Percentiles rank a stretch among this genome's conserved stretches.
phyloP scores from a whole-genome alignment of 1,140 invertebrate genomes.

The Brachionus asplanchnoidis region DNA sequence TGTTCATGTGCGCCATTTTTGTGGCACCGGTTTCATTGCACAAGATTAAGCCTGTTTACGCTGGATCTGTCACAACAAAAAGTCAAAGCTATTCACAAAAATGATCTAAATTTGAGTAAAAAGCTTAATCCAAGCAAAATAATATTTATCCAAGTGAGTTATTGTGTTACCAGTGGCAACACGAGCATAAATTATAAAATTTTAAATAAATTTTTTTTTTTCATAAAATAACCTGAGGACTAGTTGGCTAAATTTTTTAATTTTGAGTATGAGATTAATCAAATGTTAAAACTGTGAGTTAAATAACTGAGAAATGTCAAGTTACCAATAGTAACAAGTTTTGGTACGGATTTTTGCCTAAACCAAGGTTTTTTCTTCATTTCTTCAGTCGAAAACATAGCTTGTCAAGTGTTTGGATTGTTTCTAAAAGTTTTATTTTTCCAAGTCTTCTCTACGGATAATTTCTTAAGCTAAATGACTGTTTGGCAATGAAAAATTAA shows the following conservation, averaged over 20 bases:
- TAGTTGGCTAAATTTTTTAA: background rate
- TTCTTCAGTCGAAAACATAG: background rate
- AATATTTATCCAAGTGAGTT: background rate
- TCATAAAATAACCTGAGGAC: background rate
- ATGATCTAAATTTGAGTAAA: background rate
- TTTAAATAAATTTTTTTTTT: background rate
- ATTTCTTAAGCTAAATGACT: no score
- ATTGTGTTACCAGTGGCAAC: background rate
- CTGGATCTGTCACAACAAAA: background rate
- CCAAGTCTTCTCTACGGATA: no score
- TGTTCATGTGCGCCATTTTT: background rate
- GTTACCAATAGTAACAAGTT: background rate
- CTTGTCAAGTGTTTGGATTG: background rate
- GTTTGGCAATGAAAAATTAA: no score
- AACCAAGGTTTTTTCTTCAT: background rate
- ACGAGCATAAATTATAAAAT: background rate
- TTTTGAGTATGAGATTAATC: background rate
- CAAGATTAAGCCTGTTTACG: background rate
- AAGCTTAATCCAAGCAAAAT: background rate
- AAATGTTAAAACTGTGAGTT: background rate
- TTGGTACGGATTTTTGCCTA: background rate
- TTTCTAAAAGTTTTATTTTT: background rate
- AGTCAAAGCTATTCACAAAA: background rate
- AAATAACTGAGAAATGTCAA: background rate
- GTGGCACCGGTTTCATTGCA: background rate